Percentiles rank a stretch among this genome's conserved stretches.
Conservation (phyloP, 2,797 vertebrate genomes). For the Mormyrops boulengeri region DNA sequence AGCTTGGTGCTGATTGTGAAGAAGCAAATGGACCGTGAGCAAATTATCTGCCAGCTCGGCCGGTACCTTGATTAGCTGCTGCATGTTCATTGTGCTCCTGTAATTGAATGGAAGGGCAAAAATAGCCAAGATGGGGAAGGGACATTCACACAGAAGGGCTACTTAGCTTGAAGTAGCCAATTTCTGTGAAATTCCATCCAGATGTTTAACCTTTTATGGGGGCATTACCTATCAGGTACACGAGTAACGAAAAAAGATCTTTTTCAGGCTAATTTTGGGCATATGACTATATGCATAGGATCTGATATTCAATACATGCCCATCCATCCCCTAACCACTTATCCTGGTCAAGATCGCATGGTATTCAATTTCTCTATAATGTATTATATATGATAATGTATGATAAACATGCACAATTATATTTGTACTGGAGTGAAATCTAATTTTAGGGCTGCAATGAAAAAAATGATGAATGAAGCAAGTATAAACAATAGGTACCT, state of each 20-base stretch:
- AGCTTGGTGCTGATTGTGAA: slow-evolving; percentile 52
- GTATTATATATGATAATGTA: neutral
- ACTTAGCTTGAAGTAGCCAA: slow-evolving; percentile 48
- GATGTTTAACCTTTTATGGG: slow-evolving; percentile 48
- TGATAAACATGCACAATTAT: neutral
- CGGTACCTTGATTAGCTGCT: slow-evolving; percentile 63
- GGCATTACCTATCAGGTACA: neutral
- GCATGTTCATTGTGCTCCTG: slow-evolving; percentile 61
- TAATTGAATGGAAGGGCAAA: slow-evolving; percentile 50
- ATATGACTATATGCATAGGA: neutral
- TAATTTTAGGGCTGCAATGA: neutral
- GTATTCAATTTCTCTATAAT: neutral
- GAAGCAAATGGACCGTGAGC: slow-evolving; percentile 55
- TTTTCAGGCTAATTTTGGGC: neutral
- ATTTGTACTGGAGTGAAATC: neutral
- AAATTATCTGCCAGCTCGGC: slow-evolving; percentile 61
- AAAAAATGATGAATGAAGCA: neutral
- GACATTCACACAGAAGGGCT: slow-evolving; percentile 44
- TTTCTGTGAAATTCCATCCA: slow-evolving; percentile 28
- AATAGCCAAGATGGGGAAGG: slow-evolving; percentile 45
- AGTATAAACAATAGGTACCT: neutral
- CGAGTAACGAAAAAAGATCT: neutral
- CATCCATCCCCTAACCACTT: neutral
- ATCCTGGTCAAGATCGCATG: neutral
- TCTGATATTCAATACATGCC: neutral